Evolutionary conservation across 2,888 invertebrate genomes (phyloP).

Genomic region (Hermaeophaga mercurialis): DNA sequence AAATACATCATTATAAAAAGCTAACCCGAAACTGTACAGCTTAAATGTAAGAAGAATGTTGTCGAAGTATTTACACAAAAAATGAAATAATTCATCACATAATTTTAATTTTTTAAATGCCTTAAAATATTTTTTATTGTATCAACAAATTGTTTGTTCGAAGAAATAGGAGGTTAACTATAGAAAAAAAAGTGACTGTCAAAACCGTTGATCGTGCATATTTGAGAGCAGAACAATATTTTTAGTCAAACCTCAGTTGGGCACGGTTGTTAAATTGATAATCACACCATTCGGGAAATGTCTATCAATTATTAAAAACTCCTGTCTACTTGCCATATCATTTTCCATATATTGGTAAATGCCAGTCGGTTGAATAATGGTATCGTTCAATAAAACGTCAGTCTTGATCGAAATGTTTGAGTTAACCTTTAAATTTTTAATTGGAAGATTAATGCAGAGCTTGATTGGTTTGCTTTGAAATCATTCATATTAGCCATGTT

Average conservation of each 20-base stretch:
- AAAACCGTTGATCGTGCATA: neutral
- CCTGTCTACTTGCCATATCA: conserved; percentile 15
- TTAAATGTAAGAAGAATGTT: too few relatives aligned
- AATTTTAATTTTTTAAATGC: too few relatives aligned
- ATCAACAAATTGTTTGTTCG: too few relatives aligned
- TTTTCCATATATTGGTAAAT: conserved; percentile 13
- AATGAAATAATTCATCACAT: too few relatives aligned
- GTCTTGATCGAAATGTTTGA: conserved; percentile 14
- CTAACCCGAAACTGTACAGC: too few relatives aligned
- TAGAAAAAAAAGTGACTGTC: too few relatives aligned
- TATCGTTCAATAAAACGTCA: conserved; percentile 10
- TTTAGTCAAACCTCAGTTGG: neutral
- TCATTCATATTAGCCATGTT: conserved; percentile 1
- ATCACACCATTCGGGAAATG: conserved; percentile 7
- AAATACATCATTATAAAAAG: too few relatives aligned
- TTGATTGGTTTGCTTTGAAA: conserved; percentile 11
- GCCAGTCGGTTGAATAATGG: conserved; percentile 13
- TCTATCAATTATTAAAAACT: conserved; percentile 12
- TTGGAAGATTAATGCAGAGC: conserved; percentile 7
- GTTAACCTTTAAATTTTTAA: conserved; percentile 12
- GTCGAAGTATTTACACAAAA: too few relatives aligned
- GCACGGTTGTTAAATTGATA: conserved; percentile 6
- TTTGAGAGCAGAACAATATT: neutral
- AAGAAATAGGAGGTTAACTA: too few relatives aligned
- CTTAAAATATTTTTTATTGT: too few relatives aligned